Base-by-base conservation (phyloP, 2,797 vertebrate genomes). In the Hypotaenidia philippensis region DNA sequence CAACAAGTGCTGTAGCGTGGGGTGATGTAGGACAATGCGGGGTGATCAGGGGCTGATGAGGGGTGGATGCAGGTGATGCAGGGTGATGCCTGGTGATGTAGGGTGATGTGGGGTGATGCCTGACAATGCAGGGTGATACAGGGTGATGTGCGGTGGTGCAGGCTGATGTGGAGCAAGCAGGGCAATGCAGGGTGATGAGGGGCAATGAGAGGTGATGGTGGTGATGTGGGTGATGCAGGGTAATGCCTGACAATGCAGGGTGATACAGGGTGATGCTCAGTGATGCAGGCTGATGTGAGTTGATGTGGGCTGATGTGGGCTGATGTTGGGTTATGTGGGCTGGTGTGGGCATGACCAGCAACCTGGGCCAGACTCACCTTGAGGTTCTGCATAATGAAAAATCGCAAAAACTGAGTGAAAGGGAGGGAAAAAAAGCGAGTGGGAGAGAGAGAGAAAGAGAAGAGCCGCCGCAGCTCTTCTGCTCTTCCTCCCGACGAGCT, bases 401-500 rank as follows among this genome's bases (percentile, higher is more conserved):
- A 9, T 36, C 11, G 29, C 53, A 15, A 80, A 84, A 76, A 9
- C 32, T 4, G 8, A 32, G 47, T 34, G 49, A 69, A 83, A 83
- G 22, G 5, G 13, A 4, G 0, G 2, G 13, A 50, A 59, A 63
- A 74, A 44, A 44, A 44, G 41, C 4, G 18, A 19, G 41, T 44
- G 47, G 70, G 68, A 15, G 27, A 19, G 66, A 49, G 71, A 16
- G 16, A 5, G 13, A 19, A 20, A 45, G 10, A 82, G 14, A 55
- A 82, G 70, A 64, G 61, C 61, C 56, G 70, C 49, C 0, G 0
- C 4, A 6, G 44, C 1, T 3, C 31, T 29, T 6, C 59, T 3
- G 8, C 34, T 1, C 1, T 1, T 32, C 29, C 23, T 63, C n/a
- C 13, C 1, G 4, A 10, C 0, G 0, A 59, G 34, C 36, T 11